Base-by-base conservation (phyloP, 1,140 invertebrate genomes). In the Coboldia fuscipes region DNA sequence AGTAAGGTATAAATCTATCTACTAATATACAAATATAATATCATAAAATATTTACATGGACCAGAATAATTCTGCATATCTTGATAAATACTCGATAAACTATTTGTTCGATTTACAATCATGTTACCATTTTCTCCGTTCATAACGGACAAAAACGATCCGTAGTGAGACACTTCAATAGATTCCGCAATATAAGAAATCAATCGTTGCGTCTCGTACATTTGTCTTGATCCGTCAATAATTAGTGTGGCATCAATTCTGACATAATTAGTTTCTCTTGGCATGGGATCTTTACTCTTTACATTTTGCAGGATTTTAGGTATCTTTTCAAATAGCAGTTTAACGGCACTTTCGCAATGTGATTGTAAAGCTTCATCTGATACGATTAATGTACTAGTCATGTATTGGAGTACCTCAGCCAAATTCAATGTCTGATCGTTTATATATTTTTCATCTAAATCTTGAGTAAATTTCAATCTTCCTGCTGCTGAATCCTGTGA, bases 71-170 rank as follows among this genome's bases (percentile, higher is more conserved):
- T 62, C 13, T 37, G 35, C 3, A 62, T 42, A 7, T 52, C 44
- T 4, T 43, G 35, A 40, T 51, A 61, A 7, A 57, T 40, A 7
- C 45, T 37, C 3, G 56, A 52, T 2, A 60, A 36, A 36, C 56
- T 60, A 31, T 47, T 39, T 3, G 50, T 43, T 4, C 49, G 49
- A 3, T 66, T 62, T 5, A 59, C 51, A 3, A 71, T 45, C 63
- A 63, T 70, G 22, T 53, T 41, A 9, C 61, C 69, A 2, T 57
- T 63, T 44, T 57, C 59, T 12, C 67, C 64, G 36, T 70, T 62
- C 14, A 72, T 45, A 30, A 72, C 45, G 4, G 57, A 62, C 33
- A 72, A 48, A 30, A 52, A 59, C 33, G 65, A 68, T 0, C 65
- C 60, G 30, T 61, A 61, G 23, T 54, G 41, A 14, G 65, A 66